Conservation (phyloP, 30 jellyfish, hydroid and myxozoan genomes). For the Pseudorhiza aurosa region DNA sequence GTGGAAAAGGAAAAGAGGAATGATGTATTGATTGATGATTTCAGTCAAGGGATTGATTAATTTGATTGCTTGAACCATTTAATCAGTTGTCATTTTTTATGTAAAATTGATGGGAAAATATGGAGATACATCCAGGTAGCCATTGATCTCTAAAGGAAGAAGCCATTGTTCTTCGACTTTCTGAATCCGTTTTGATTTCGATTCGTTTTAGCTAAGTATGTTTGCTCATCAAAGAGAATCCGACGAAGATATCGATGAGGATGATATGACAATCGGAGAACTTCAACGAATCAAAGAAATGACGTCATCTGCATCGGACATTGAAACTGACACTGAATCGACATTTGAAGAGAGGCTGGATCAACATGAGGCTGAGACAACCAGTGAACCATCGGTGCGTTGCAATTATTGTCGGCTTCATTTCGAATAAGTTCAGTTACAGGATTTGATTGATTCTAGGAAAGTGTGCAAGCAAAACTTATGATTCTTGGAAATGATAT, state of each 20-base stretch:
- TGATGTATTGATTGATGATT: too few relatives aligned
- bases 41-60: too few relatives aligned
- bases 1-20: too few relatives aligned
- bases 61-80: too few relatives aligned
- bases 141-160: too few relatives aligned
- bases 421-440: too few relatives aligned
- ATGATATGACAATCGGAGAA: constrained; percentile 93
- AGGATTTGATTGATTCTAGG: background rate
- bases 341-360: constrained; percentile 79
- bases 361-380: constrained; percentile 11
- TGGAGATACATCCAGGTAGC: too few relatives aligned
- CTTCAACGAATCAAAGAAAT: constrained; percentile 85
- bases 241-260: constrained; percentile 93
- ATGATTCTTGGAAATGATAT: too few relatives aligned
- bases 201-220: constrained; percentile 76
- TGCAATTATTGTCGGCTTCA: too few relatives aligned
- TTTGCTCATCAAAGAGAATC: constrained; percentile 84
- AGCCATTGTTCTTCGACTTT: too few relatives aligned
- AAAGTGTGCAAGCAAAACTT: background rate
- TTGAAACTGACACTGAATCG: constrained; percentile 69
- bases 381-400: constrained; percentile 46
- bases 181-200: background rate
- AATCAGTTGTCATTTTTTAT: too few relatives aligned
- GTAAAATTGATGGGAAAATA: too few relatives aligned
- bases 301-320: constrained; percentile 80